phyloP scores from a whole-genome alignment of 2,888 invertebrate species.

The Anthrax anthrax region DNA sequence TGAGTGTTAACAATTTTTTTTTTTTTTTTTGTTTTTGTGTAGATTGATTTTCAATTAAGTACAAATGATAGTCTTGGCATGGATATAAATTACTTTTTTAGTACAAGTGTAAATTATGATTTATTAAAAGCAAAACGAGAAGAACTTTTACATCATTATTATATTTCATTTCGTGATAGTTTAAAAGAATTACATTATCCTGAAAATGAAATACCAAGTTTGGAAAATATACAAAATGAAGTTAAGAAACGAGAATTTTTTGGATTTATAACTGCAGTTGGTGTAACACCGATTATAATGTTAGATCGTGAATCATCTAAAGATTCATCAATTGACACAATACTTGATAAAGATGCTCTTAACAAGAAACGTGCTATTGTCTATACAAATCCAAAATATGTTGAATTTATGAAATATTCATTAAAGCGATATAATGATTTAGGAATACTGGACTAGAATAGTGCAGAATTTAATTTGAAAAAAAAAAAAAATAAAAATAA shows the following conservation, averaged over 20 bases:
- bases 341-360: neutral
- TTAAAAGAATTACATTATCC: slow-evolving; percentile 12
- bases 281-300: slow-evolving; percentile 7
- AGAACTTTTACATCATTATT: slow-evolving; percentile 22
- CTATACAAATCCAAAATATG: neutral
- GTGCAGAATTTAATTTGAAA: too few species aligned
- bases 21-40: neutral
- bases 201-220: slow-evolving; percentile 19
- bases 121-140: slow-evolving; percentile 21
- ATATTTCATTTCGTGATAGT: slow-evolving; percentile 17
- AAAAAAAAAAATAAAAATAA: too few species aligned
- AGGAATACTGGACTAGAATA: neutral
- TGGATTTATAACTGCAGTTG: slow-evolving; percentile 24
- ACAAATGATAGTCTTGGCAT: slow-evolving; percentile 28
- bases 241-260: slow-evolving; percentile 19
- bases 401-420: neutral
- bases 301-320: slow-evolving; percentile 6
- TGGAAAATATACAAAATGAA: slow-evolving; percentile 19
- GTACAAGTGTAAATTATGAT: slow-evolving; percentile 23
- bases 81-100: slow-evolving; percentile 31
- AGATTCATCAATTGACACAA: slow-evolving; percentile 3
- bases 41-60: slow-evolving; percentile 27
- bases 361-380: neutral
- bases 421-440: neutral
- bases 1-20: neutral